Conservation (phyloP, 2,797 vertebrate species). For the Myotis myotis region DNA sequence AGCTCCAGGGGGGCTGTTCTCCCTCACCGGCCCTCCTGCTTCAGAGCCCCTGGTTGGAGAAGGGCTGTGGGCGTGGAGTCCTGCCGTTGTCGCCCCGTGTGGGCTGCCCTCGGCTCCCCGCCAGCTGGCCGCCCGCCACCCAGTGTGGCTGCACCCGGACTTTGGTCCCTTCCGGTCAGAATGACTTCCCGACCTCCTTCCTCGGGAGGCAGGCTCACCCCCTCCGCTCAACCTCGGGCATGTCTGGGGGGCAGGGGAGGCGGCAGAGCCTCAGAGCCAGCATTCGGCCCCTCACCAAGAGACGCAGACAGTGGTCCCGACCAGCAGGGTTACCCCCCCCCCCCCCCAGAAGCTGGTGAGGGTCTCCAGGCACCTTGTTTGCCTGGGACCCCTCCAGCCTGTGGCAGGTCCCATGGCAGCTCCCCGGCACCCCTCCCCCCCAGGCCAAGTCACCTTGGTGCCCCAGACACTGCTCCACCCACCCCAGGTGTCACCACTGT, state of each 20-base stretch:
- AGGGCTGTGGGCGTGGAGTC: neutral
- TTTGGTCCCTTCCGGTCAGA: neutral
- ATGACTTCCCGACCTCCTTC: neutral
- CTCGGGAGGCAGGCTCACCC: fast-evolving
- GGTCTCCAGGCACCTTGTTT: neutral
- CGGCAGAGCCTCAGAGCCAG: neutral
- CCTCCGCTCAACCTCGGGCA: neutral
- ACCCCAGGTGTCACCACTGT: neutral
- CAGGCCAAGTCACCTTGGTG: neutral
- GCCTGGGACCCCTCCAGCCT: neutral
- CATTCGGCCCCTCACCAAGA: neutral
- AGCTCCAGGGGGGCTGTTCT: too few relatives aligned
- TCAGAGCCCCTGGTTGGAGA: neutral
- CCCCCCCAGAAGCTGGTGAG: neutral
- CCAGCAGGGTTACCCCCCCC: neutral
- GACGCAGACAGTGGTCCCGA: fast-evolving
- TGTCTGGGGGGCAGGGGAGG: fast-evolving
- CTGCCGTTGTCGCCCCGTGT: neutral
- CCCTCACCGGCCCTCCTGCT: neutral
- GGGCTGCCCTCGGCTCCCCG: neutral
- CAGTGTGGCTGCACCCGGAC: fast-evolving
- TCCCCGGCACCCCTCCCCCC: fast-evolving
- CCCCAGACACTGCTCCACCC: neutral
- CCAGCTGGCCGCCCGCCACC: neutral
- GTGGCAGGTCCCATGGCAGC: neutral